phyloP scores from a whole-genome alignment of 2,113 vertebrate species.

The Albula goreensis region DNA sequence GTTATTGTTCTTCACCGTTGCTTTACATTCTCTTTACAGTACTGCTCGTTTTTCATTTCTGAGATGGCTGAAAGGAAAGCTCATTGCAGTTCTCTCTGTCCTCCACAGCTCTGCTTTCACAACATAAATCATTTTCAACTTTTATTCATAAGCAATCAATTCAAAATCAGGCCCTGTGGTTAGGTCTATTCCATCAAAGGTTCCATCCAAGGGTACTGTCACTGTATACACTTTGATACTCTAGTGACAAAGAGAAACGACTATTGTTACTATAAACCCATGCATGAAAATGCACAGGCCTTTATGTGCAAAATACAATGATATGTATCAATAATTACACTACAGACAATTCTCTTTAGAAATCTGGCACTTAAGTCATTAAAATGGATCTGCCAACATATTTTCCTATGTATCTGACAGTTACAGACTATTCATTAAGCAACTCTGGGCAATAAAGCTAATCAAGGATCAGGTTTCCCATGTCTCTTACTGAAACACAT shows the following conservation, averaged over 20 bases:
- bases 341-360: neutral
- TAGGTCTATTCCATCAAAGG: neutral
- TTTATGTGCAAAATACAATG: neutral
- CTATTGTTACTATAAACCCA: neutral
- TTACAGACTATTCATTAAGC: too few relatives aligned
- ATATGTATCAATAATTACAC: neutral
- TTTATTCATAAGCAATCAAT: constrained; percentile 12
- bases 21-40: neutral
- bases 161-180: neutral
- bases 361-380: neutral
- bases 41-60: neutral
- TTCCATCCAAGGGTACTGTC: too few relatives aligned
- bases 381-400: neutral
- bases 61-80: neutral
- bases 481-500: too few relatives aligned
- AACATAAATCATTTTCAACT: neutral
- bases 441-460: too few relatives aligned
- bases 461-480: too few relatives aligned
- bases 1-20: neutral
- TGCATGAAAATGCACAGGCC: neutral
- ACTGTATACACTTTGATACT: neutral
- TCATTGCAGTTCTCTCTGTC: neutral
- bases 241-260: neutral
- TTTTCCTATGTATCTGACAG: too few relatives aligned
- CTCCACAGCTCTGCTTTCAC: neutral